phyloP scores from a whole-genome alignment of 1,140 invertebrate species.

The Brachionus sp. region DNA sequence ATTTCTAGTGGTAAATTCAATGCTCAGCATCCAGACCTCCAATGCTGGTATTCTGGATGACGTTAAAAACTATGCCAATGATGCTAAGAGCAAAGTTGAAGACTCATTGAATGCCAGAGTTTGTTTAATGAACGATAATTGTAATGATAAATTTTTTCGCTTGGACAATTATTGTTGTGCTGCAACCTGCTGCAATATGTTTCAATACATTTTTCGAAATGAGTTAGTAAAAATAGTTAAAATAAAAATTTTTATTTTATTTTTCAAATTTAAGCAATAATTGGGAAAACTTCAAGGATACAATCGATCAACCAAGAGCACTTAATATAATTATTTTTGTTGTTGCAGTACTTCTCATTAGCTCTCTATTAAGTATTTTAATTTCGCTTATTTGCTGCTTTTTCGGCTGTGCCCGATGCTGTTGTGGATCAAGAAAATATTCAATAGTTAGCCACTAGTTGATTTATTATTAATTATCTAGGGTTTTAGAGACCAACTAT shows the following conservation, averaged over 20 bases:
- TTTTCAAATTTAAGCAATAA: constrained; percentile 16
- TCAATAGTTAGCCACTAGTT: constrained; percentile 33
- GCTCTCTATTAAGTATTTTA: constrained; percentile 23
- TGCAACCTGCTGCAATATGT: constrained; percentile 11
- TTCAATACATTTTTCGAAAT: background rate
- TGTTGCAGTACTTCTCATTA: constrained; percentile 3
- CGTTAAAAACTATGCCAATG: background rate
- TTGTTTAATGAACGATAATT: constrained; percentile 37
- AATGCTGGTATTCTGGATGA: constrained; percentile 8
- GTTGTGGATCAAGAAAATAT: constrained; percentile 42
- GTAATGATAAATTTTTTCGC: constrained; percentile 21
- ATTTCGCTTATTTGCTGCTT: constrained; percentile 36
- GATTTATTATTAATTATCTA: background rate
- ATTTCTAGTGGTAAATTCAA: background rate
- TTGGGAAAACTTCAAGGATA: constrained; percentile 39
- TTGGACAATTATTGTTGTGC: constrained; percentile 32
- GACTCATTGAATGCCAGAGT: background rate
- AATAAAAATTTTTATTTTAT: background rate
- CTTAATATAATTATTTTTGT: constrained; percentile 36
- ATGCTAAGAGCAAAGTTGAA: background rate
- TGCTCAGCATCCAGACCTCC: background rate
- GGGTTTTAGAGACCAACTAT: background rate
- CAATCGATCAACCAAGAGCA: constrained; percentile 10
- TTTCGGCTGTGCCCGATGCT: constrained; percentile 22
- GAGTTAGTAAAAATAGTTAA: background rate